A percentile compares a stretch with the other conserved stretches of the same genome.
phyloP scores from a whole-genome alignment of 2,797 vertebrate species.

The Platyrinchus mystaceus region DNA sequence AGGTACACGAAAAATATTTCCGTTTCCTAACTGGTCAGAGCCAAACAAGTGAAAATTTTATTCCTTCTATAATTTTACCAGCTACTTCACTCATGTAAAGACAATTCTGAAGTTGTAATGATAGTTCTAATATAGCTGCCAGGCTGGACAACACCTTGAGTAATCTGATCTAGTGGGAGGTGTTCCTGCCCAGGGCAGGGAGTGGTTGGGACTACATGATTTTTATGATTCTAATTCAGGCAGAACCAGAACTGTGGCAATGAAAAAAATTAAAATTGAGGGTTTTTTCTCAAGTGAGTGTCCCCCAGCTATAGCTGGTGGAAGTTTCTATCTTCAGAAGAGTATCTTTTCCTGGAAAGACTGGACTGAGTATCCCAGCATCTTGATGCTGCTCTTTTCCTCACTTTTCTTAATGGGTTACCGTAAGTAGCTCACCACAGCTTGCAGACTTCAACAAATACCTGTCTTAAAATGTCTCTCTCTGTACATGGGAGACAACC shows the following conservation, averaged over 20 bases:
- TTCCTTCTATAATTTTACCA: not conserved
- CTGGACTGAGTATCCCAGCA: not conserved
- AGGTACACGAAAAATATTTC: not conserved
- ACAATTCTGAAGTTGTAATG: not conserved
- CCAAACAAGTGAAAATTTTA: not conserved
- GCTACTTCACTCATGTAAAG: not conserved
- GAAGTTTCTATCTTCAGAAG: not conserved
- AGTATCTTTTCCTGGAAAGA: not conserved
- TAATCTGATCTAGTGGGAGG: not conserved
- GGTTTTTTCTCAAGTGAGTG: not conserved
- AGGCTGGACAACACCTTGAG: not conserved
- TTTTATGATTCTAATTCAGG: not conserved
- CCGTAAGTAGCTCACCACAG: not conserved
- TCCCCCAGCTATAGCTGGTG: not conserved
- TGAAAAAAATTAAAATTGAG: not conserved
- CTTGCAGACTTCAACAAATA: not conserved
- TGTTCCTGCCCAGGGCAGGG: not conserved
- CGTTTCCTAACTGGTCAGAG: not conserved
- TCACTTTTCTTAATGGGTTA: not conserved
- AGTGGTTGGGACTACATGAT: not conserved
- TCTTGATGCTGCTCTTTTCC: not conserved
- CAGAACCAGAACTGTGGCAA: not conserved
- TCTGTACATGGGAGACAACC: rapidly evolving
- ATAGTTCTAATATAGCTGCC: rapidly evolving
- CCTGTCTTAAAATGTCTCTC: not conserved